Evolutionary conservation across 1,140 invertebrate species (phyloP), one percentile per base, ranked within the genome.

Genomic region (Pectinophora gossypiella): DNA sequence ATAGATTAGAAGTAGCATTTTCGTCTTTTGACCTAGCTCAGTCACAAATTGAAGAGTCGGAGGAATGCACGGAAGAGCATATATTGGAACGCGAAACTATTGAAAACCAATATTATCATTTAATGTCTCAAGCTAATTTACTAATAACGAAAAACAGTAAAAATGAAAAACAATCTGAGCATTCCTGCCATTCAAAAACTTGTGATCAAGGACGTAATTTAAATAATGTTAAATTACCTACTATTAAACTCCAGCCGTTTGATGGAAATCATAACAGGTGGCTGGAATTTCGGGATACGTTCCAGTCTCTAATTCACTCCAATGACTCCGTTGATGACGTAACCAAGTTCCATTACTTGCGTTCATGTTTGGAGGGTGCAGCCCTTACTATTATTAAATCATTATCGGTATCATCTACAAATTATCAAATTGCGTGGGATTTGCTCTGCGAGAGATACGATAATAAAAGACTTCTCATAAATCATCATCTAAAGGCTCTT

Each of bases 371-470:
- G 21, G 21, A 46, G 19, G 44, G 44, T 12, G 21, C 19, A 6
- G 43, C 43, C 7, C 19, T 20, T 13, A 20, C 21, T 4, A 22
- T 45, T 19, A 45, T 45, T 19, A 45, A 45, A 21, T 20, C 43
- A 21, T 12, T 45, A 2, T 18, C 19, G 19, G 19, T 45, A 20
- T 20, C 15, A 15, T 45, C 43, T 5, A 45, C 19, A 21, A 45
- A 45, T 22, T 45, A 45, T 13, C 16, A 2, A 5, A 20, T 45
- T 45, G 43, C 43, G 20, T 45, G 43, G 43, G 43, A 45, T 21
- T 20, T 45, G 21, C 4, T 45, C 1, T 19, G 43, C 19, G 43
- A 45, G 9, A 15, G 43, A 21, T 45, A 45, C 13, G 43, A 45
- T 21, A 45, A 45, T n/a, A 45, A 45, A 45, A 45, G 21, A 19